Evolutionary conservation across 2,113 vertebrate genomes (phyloP), one percentile per base, ranked within the genome.

Genomic region (Dicaeum eximium): DNA sequence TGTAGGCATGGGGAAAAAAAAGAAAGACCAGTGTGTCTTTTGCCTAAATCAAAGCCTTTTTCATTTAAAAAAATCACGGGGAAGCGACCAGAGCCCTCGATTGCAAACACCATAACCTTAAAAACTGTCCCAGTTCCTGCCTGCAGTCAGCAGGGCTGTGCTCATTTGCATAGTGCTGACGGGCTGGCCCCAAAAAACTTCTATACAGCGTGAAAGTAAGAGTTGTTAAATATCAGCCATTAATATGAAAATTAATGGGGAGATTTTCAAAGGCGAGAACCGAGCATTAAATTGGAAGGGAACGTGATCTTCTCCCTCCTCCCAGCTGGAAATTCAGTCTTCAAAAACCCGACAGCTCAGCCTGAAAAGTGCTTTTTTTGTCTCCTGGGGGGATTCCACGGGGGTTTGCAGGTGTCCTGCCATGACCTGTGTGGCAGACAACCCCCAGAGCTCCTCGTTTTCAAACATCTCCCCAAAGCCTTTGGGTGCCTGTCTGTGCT

Each of bases 111-210:
- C 61, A 86, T 79, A 94, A 87, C 96, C 92, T 95, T 87, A 92
- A 94, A 95, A 94, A 53, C 81, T 90, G 96, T 25, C 95, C 93
- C 92, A 95, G 7, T 95, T 96, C 25, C 93, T 56, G 37, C 65
- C 81, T 86, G 82, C 94, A 82, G 82, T 90, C 86, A 80, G 61
- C 77, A 90, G 92, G 50, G 91, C 88, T 72, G 79, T 54, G 94
- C 92, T 95, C 50, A 90, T 96, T 93, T 94, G 40, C 88, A 93
- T 78, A 90, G 92, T 70, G 90, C 95, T 97, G 84, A 95, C 91
- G n/a, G 57, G 35, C 87, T 82, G 87, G 73, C 91, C 94, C 93
- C 65, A 74, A 81, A 86, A 95, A 74, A 40, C 16, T 89, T 95
- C 50, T 22, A 80, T 50, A 73, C 25, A 88, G 87, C 50, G 18